phyloP scores from a whole-genome alignment of 53 echinoderm and acorn worm genomes.

The Paracentrotus lividus region DNA sequence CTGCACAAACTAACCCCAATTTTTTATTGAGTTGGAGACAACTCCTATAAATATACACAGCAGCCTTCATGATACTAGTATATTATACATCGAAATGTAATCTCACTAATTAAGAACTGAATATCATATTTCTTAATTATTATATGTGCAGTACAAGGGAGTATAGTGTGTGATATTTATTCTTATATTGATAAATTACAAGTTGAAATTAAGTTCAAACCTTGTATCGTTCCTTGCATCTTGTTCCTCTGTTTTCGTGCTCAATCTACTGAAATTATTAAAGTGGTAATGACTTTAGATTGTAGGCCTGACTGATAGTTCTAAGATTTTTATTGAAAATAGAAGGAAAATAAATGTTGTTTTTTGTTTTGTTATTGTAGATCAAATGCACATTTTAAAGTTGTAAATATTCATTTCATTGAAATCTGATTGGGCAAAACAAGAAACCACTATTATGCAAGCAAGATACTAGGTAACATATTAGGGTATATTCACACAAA shows the following conservation, averaged over 20 bases:
- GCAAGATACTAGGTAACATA: neutral
- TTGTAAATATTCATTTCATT: slow-evolving; percentile 1
- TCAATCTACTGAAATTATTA: neutral
- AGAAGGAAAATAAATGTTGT: neutral
- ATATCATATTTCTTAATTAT: too few species aligned
- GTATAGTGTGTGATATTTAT: slow-evolving; percentile 1
- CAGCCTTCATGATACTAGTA: too few species aligned
- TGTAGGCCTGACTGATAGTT: neutral
- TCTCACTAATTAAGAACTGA: too few species aligned
- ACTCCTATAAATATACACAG: too few species aligned
- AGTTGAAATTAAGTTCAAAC: neutral
- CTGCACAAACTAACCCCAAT: too few species aligned
- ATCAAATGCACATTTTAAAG: slow-evolving; percentile 13
- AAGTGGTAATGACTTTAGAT: neutral
- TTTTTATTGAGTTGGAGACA: too few species aligned
- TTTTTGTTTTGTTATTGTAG: neutral
- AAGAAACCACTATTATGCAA: neutral
- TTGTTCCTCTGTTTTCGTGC: neutral
- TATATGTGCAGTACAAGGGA: too few species aligned
- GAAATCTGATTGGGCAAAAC: neutral
- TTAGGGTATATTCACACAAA: neutral
- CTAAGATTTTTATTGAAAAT: neutral
- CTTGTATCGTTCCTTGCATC: neutral
- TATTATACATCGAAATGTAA: too few species aligned
- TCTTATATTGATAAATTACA: neutral